A percentile compares a stretch with the other conserved stretches of the same genome.
phyloP scores from a whole-genome alignment of 2,797 vertebrate genomes.

The Liparis tanakae region DNA sequence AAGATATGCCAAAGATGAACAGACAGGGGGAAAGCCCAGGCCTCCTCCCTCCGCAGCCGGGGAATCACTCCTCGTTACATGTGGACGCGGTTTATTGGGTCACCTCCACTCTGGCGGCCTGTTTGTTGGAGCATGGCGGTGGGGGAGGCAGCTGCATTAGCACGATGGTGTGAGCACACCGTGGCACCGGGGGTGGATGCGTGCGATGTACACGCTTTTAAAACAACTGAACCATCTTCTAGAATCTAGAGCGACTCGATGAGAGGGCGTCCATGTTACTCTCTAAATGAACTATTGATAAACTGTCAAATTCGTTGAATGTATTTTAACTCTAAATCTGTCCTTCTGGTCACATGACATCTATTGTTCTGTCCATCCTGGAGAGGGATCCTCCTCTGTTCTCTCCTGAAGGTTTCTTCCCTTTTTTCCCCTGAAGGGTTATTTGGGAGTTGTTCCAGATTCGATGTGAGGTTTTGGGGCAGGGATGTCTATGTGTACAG shows the following conservation, averaged over 20 bases:
- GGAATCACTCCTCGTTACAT: conserved; percentile 61
- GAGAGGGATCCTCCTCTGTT: too few species aligned
- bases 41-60: conserved; percentile 30
- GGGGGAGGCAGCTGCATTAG: conserved; percentile 30
- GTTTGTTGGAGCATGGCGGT: conserved; percentile 43
- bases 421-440: too few species aligned
- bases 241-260: conserved; percentile 44
- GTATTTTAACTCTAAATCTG: too few species aligned
- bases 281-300: too few species aligned
- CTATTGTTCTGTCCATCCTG: too few species aligned
- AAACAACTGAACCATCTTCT: conserved; percentile 41
- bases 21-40: conserved; percentile 62
- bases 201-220: conserved; percentile 36
- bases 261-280: conserved; percentile 53
- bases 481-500: too few species aligned
- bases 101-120: conserved; percentile 53
- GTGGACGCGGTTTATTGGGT: conserved; percentile 56
- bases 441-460: too few species aligned
- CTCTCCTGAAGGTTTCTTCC: too few species aligned
- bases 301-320: too few species aligned
- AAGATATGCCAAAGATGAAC: conserved; percentile 54
- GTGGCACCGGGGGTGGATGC: conserved; percentile 31
- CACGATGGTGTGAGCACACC: conserved; percentile 45
- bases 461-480: too few species aligned
- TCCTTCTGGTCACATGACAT: too few species aligned